Conservation (phyloP, 2,113 vertebrate species). For the Crotalus tigris region DNA sequence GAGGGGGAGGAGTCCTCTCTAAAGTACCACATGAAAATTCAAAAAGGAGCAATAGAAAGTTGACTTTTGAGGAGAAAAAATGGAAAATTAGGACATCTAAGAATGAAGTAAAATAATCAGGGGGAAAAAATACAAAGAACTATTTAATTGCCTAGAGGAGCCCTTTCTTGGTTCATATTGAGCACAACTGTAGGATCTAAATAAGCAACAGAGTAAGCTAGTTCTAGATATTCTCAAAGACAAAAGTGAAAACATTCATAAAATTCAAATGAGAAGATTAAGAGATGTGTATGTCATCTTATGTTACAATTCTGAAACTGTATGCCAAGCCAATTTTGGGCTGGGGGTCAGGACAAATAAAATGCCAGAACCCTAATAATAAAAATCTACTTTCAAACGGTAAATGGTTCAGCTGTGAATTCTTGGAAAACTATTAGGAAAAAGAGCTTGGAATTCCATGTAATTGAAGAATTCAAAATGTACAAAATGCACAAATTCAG, state of each 20-base stretch:
- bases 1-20: neutral
- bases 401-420: neutral
- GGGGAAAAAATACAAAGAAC: neutral
- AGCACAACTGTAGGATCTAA: neutral
- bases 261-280: neutral
- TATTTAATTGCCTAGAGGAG: neutral
- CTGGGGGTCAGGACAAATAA: neutral
- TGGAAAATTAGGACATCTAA: neutral
- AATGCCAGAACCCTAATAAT: neutral
- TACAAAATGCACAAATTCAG: neutral
- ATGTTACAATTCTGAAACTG: neutral
- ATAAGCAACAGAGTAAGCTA: neutral
- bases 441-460: neutral
- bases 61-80: neutral
- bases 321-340: neutral
- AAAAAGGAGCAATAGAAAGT: neutral
- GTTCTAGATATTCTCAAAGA: neutral
- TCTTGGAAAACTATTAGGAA: neutral
- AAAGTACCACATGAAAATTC: neutral
- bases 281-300: neutral
- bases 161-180: neutral
- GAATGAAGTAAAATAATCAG: neutral
- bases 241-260: neutral
- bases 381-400: neutral
- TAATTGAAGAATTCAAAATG: neutral